These are phyloP conservation scores for Zaprionus kolodkinae DNA, from an alignment of 1,140 invertebrate genomes.

Conservation along the genomic window DNA sequence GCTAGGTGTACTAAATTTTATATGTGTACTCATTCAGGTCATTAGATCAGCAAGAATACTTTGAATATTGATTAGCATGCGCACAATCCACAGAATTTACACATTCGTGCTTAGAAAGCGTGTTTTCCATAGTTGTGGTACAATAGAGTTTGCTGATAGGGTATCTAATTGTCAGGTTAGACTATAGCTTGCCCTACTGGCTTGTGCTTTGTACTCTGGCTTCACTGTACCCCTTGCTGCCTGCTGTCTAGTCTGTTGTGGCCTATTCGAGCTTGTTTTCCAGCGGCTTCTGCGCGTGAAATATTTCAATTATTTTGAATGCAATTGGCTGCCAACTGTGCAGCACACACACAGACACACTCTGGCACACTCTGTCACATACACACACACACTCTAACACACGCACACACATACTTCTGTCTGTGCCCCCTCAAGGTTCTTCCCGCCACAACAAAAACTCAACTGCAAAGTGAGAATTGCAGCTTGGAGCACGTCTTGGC, in stretches of 20 bases:
- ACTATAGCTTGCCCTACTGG: too few relatives aligned
- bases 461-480: slow-evolving; percentile 13
- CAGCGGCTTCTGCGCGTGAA: slow-evolving; percentile 50
- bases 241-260: not conserved
- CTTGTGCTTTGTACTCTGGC: not conserved
- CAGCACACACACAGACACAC: slow-evolving; percentile 6
- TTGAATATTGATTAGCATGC: too few relatives aligned
- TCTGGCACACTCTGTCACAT: not conserved
- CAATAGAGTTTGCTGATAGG: too few relatives aligned
- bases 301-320: slow-evolving; percentile 60
- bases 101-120: too few relatives aligned
- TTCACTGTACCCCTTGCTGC: slow-evolving; percentile 3
- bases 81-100: too few relatives aligned
- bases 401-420: slow-evolving; percentile 9
- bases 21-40: too few relatives aligned
- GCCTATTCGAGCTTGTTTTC: slow-evolving; percentile 20
- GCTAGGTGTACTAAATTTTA: too few relatives aligned
- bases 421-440: slow-evolving; percentile 47
- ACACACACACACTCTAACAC: slow-evolving; percentile 3
- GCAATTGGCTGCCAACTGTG: slow-evolving; percentile 39
- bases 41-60: too few relatives aligned
- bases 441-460: slow-evolving; percentile 35
- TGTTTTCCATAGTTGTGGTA: too few relatives aligned
- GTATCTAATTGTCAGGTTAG: too few relatives aligned
- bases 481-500: slow-evolving; percentile 17